These are phyloP conservation scores for Drosophila kikkawai DNA, from an alignment of 1,140 invertebrate genomes.

Conservation along the genomic window DNA sequence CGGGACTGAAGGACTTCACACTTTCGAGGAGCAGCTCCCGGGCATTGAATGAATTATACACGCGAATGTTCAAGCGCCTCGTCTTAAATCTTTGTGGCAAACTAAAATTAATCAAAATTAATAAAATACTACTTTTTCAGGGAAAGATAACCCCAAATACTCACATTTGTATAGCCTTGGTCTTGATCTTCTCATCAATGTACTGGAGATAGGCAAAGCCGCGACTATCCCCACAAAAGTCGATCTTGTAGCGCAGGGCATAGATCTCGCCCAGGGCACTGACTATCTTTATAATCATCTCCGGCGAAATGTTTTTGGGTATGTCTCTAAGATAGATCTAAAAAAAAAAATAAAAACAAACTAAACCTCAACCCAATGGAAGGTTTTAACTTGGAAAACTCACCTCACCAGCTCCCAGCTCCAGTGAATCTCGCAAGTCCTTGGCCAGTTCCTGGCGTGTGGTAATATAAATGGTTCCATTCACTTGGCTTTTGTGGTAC, in stretches of 20 bases:
- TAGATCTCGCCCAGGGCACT: slow-evolving; percentile 51
- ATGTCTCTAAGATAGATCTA: slow-evolving; percentile 48
- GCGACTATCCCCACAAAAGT: slow-evolving; percentile 34
- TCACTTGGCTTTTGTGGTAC: slow-evolving; percentile 34
- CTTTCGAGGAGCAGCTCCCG: slow-evolving; percentile 18
- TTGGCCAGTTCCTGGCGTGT: slow-evolving; percentile 6
- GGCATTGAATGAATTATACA: slow-evolving; percentile 39
- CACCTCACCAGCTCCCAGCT: slow-evolving; percentile 58
- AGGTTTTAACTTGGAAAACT: background rate
- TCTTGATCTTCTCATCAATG: slow-evolving; percentile 19
- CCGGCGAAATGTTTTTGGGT: background rate
- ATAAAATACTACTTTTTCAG: background rate
- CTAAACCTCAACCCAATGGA: background rate
- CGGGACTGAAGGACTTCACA: slow-evolving; percentile 17
- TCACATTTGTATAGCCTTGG: slow-evolving; percentile 24
- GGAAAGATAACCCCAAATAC: background rate
- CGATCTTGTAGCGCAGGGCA: slow-evolving; percentile 58
- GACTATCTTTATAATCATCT: slow-evolving; percentile 38
- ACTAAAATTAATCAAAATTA: slow-evolving; percentile 8
- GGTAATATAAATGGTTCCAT: slow-evolving; percentile 55
- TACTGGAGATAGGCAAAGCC: slow-evolving; percentile 70
- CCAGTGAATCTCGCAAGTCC: background rate
- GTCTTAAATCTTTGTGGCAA: slow-evolving; percentile 13
- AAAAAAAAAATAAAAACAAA: background rate
- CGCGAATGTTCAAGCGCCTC: background rate